phyloP scores from a whole-genome alignment of 2,888 invertebrate species.

The Galerucella pusilla region DNA sequence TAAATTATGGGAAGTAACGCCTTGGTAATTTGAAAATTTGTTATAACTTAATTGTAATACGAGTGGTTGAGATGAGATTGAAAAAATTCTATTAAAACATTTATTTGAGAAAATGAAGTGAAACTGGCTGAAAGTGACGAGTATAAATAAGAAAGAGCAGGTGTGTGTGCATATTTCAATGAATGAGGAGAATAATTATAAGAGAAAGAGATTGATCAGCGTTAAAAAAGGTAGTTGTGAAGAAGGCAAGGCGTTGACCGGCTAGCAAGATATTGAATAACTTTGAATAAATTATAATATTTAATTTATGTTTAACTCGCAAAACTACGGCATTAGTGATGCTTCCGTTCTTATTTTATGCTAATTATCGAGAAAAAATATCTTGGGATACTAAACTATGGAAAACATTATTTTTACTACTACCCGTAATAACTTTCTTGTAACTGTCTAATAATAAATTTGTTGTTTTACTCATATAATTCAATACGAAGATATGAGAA shows the following conservation, averaged over 20 bases:
- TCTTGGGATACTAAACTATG: conserved; percentile 16
- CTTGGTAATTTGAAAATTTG: not conserved
- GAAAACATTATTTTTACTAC: conserved; percentile 1
- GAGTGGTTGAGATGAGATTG: not conserved
- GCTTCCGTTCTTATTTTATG: conserved; percentile 47
- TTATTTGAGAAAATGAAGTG: not conserved
- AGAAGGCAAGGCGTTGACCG: conserved; percentile 55
- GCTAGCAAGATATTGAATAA: conserved; percentile 53
- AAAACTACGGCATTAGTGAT: conserved; percentile 50
- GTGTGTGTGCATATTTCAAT: conserved; percentile 4
- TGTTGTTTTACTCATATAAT: too few relatives aligned
- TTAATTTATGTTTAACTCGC: conserved; percentile 51
- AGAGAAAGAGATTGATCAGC: conserved; percentile 51
- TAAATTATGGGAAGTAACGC: not conserved
- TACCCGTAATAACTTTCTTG: not conserved
- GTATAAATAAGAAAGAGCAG: not conserved
- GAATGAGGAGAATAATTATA: conserved; percentile 14
- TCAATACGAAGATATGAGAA: too few relatives aligned
- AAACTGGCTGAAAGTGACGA: not conserved
- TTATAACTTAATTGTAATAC: not conserved
- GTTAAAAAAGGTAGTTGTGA: conserved; percentile 53
- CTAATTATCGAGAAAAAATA: conserved; percentile 30
- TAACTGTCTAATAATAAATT: too few relatives aligned
- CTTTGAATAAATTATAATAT: conserved; percentile 58
- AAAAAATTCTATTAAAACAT: not conserved